Conservation (phyloP, 2,888 invertebrate genomes). For the Callosobruchus maculatus region DNA sequence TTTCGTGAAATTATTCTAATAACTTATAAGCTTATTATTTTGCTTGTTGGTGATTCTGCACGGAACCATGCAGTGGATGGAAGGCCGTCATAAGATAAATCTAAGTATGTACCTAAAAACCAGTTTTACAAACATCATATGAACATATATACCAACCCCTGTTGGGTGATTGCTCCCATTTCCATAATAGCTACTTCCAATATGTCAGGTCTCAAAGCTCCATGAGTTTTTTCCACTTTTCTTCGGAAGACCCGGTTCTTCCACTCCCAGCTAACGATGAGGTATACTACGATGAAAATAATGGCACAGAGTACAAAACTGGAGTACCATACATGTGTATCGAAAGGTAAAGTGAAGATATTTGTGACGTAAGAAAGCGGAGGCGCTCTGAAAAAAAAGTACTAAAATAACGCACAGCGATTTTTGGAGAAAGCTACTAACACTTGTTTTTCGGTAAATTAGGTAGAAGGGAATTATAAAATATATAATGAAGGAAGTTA, state of each 20-base stretch:
- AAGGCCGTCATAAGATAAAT: no score
- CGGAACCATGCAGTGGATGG: no score
- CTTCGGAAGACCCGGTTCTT: conserved; percentile 25
- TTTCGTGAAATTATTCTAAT: no score
- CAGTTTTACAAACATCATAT: no score
- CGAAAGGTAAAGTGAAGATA: conserved; percentile 64
- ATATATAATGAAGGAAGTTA: no score
- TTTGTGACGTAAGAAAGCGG: conserved; percentile 63
- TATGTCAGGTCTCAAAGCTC: conserved; percentile 18
- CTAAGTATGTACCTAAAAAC: no score
- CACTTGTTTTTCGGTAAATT: no score
- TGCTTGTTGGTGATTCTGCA: no score
- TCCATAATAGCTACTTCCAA: conserved; percentile 44
- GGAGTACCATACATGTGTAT: conserved; percentile 60
- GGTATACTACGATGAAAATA: conserved; percentile 29
- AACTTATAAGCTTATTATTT: no score
- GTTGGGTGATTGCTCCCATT: conserved; percentile 52
- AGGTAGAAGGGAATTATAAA: no score
- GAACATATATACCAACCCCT: conserved; percentile 35
- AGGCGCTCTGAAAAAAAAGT: conserved; percentile 52
- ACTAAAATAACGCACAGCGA: no score
- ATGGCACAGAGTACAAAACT: conserved; percentile 47
- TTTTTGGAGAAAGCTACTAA: no score
- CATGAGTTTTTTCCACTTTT: background rate
- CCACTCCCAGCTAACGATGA: conserved; percentile 40